Base-by-base conservation (phyloP, 2,888 invertebrate species). In the Cephus spinipes region DNA sequence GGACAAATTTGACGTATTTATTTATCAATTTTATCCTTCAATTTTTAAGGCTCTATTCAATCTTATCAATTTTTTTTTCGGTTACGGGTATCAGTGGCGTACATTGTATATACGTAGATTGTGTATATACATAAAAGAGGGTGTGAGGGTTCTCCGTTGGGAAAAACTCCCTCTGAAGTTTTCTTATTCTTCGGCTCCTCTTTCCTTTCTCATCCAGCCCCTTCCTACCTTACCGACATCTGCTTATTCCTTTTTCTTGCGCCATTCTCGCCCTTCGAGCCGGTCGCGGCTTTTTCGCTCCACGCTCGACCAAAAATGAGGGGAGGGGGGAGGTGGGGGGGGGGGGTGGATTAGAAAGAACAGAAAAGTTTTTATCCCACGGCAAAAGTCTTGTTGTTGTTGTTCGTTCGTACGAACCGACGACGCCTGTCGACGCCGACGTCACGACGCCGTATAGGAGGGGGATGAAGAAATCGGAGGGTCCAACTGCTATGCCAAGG, bases 161-260 rank as follows among this genome's bases (percentile, higher is more conserved):
- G 55, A 55, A 55, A 55, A 55, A 35, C 35, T 35, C 55, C 23
- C 55, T 9, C 23, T 2, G 2, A 23, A 23, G 23, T 55, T 55
- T 55, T 55, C 55, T 55, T 23, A 55, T 15, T 55, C 23, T 9
- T 23, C 9, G 55, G 2, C 2, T 40, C 23, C 15, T 40, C 55
- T 55, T 55, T 1, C 23, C 23, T 55, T 23, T 23, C 40, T 55
- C 55, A 55, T 55, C 23, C 55, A 23, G 35, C 9, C 55, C 9
- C 23, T 55, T 23, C 9, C 55, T 40, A 15, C 55, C 23, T 23
- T 23, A 23, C 23, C 55, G 55, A 55, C 55, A 23, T 55, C 55
- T 73, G 76, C 78, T 77, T 68, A 77, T 78, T 77, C 79, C 78
- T 81, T 77, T 31, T 71, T 73, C 73, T 76, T 34, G 11, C 30